Evolutionary conservation across 2,113 vertebrate species (phyloP).

Genomic region (Melanotaenia duboulayi): DNA sequence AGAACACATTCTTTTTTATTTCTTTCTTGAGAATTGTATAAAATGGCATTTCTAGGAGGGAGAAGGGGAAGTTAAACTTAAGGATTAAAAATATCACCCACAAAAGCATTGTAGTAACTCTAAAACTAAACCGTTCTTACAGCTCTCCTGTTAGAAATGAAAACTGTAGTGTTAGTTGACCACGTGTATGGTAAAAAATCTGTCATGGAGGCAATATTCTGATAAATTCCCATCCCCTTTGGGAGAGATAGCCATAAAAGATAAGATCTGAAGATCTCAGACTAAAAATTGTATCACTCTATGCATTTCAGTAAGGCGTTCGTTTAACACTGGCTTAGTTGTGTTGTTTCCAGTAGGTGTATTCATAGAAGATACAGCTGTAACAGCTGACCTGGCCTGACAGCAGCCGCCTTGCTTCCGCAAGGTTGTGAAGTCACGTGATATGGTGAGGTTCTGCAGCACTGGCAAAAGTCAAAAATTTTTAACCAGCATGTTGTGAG

Average conservation of each 20-base stretch:
- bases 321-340: neutral
- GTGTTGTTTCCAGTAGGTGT: neutral
- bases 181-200: no score
- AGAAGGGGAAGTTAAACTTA: neutral
- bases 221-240: neutral
- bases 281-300: neutral
- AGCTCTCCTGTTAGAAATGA: constrained; percentile 2
- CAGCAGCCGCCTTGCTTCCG: neutral
- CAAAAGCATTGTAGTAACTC: neutral
- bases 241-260: neutral
- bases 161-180: neutral
- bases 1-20: neutral
- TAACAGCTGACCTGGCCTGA: neutral
- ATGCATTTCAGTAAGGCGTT: neutral
- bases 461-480: neutral
- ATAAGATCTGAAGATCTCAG: neutral
- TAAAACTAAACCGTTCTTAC: constrained; percentile 2
- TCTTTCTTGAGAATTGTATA: constrained; percentile 1
- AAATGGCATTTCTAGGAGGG: neutral
- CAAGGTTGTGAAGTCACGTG: neutral
- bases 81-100: neutral
- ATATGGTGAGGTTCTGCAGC: neutral
- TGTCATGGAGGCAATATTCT: neutral
- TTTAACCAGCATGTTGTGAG: neutral
- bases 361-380: neutral